A percentile compares a stretch with the other conserved stretches of the same genome.
Evolutionary conservation across 2,113 vertebrate genomes (phyloP).

Genomic region (Anguilla japonica): DNA sequence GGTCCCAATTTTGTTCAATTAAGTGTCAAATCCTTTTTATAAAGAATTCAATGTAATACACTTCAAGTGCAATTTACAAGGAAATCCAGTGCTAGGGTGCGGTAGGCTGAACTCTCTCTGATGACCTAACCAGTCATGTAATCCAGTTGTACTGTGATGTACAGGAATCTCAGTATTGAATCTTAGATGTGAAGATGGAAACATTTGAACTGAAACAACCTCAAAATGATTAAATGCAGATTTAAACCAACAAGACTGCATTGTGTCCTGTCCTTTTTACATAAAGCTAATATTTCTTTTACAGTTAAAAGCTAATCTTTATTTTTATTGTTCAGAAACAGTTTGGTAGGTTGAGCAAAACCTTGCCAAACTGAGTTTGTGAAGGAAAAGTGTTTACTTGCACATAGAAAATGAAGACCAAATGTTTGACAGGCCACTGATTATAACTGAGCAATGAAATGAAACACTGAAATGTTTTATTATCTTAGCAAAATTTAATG

Average conservation of each 20-base stretch:
- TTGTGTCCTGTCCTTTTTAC: neutral
- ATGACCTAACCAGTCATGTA: neutral
- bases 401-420: no score
- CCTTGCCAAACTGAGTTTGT: no score
- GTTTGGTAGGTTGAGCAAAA: no score
- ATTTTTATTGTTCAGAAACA: no score
- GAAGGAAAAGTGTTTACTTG: no score
- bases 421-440: no score
- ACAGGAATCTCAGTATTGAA: neutral
- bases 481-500: conserved; percentile 57
- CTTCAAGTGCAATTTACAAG: neutral
- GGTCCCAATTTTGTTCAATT: neutral
- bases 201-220: conserved; percentile 1
- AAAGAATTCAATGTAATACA: neutral
- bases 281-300: neutral
- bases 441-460: neutral
- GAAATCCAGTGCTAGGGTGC: neutral
- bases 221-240: neutral
- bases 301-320: no score
- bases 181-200: conserved; percentile 2
- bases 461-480: neutral
- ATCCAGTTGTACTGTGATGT: conserved; percentile 9
- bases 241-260: neutral
- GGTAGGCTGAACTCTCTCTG: neutral
- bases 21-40: neutral